Conservation (phyloP, 2,113 vertebrate species). For the Cardinalis cardinalis region DNA sequence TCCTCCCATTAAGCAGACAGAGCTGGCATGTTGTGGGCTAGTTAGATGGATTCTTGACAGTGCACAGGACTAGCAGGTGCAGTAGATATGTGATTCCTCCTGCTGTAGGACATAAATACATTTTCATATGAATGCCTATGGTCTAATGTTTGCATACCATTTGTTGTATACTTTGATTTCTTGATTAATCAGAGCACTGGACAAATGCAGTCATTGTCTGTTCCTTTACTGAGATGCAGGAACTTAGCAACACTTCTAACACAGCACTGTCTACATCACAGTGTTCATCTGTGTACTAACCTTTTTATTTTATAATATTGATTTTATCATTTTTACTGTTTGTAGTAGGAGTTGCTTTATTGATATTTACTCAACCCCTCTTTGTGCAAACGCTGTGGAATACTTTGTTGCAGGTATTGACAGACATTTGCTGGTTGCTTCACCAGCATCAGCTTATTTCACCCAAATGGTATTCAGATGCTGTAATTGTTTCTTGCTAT, state of each 20-base stretch:
- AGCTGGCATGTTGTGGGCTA: neutral
- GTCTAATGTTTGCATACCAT: neutral
- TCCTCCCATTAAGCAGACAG: neutral
- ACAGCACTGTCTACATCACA: slow-evolving; percentile 19
- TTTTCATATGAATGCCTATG: neutral
- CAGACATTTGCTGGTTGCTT: slow-evolving; percentile 54
- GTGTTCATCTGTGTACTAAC: slow-evolving; percentile 69
- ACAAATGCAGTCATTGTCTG: neutral
- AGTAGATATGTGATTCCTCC: neutral
- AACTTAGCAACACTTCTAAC: neutral
- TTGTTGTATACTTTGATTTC: neutral
- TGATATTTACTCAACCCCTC: slow-evolving; percentile 73
- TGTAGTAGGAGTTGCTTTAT: slow-evolving; percentile 68
- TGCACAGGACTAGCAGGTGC: neutral
- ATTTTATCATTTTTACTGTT: slow-evolving; percentile 79
- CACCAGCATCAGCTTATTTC: slow-evolving; percentile 66
- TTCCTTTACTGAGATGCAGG: neutral
- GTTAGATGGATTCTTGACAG: neutral
- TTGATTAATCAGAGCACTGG: neutral
- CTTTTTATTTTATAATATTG: slow-evolving; percentile 78
- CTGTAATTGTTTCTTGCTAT: slow-evolving; percentile 75
- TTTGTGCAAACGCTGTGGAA: slow-evolving; percentile 64
- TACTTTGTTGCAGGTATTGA: slow-evolving; percentile 71
- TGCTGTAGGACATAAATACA: neutral
- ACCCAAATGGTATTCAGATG: slow-evolving; percentile 77